Base-by-base conservation (phyloP, 1,140 invertebrate species). In the Eciton burchellii region DNA sequence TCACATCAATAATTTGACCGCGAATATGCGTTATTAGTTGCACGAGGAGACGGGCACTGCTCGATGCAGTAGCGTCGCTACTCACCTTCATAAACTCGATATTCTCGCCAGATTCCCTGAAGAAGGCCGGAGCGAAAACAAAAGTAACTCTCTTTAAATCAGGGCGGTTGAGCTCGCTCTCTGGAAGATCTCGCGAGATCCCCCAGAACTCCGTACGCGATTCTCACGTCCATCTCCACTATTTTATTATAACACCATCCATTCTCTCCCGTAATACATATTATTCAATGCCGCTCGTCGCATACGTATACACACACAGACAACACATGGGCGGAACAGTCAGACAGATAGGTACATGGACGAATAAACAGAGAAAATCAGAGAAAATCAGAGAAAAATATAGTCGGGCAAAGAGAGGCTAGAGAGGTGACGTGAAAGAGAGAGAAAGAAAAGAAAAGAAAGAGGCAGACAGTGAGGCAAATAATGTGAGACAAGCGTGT, bases 11-110 rank as follows among this genome's bases (percentile, higher is more conserved):
- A 14, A 59, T 43, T 70, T 29, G 3, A 21, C 8, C 0, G n/a
- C 11, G 24, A 16, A 1, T 14, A 45, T 14, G 3, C 12, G 14
- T 29, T 9, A 3, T 6, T 0, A 16, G 4, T 6, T 16, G 35
- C 56, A 26, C 16, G 1, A 26, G 45, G 6, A 5, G 12, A 16
- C 57, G 59, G 43, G 72, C 26, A 49, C 26, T 65, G 19, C 72
- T 35, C n/a, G 24, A 54, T 3, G 19, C 43, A 29, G 29, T n/a
- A 43, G 41, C 19, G 11, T 41, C 59, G 19, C 29, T 14, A 76
- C 91, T 91, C 72, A 94, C 93, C 91, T 92, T 93, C 93, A 93
- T 93, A 91, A 94, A 94, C 84, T 93, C 92, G 85, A 87, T 84
- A 91, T 92, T 92, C 88, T 94, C 93, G 82, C 88, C 91, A 81